Evolutionary conservation across 2,797 vertebrate species (phyloP).

Genomic region (Australoheros facetus): DNA sequence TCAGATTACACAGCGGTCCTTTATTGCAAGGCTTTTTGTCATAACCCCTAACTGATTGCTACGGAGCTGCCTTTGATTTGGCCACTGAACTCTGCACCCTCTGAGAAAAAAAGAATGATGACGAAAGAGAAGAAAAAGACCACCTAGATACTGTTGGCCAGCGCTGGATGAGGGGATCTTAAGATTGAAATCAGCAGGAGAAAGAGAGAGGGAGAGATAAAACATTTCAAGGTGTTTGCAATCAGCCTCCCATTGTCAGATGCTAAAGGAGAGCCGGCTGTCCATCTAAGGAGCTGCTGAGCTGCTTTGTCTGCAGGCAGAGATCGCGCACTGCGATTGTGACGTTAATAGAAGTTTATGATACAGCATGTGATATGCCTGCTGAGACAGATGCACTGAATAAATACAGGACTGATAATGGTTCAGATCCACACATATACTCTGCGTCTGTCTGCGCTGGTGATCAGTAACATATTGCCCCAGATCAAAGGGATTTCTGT

Average conservation of each 20-base stretch:
- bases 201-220: slow-evolving; percentile 56
- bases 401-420: slow-evolving; percentile 53
- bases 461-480: slow-evolving; percentile 55
- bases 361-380: slow-evolving; percentile 55
- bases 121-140: slow-evolving; percentile 55
- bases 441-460: background rate
- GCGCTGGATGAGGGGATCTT: slow-evolving; percentile 44
- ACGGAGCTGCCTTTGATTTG: slow-evolving; percentile 74
- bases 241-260: slow-evolving; percentile 70
- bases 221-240: slow-evolving; percentile 74
- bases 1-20: slow-evolving; percentile 72
- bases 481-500: slow-evolving; percentile 61
- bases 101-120: slow-evolving; percentile 48
- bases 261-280: slow-evolving; percentile 29
- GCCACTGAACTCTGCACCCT: slow-evolving; percentile 57
- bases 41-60: slow-evolving; percentile 81
- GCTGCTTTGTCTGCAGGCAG: slow-evolving; percentile 52
- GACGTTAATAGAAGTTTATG: slow-evolving; percentile 61
- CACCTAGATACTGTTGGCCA: slow-evolving; percentile 53
- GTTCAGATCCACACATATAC: slow-evolving; percentile 25
- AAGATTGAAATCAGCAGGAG: slow-evolving; percentile 66
- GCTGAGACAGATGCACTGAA: slow-evolving; percentile 52
- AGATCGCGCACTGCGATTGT: slow-evolving; percentile 44
- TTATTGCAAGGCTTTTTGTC: slow-evolving; percentile 73
- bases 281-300: slow-evolving; percentile 40